phyloP scores from a whole-genome alignment of 1,140 invertebrate genomes.

The Drosophila prosaltans region DNA sequence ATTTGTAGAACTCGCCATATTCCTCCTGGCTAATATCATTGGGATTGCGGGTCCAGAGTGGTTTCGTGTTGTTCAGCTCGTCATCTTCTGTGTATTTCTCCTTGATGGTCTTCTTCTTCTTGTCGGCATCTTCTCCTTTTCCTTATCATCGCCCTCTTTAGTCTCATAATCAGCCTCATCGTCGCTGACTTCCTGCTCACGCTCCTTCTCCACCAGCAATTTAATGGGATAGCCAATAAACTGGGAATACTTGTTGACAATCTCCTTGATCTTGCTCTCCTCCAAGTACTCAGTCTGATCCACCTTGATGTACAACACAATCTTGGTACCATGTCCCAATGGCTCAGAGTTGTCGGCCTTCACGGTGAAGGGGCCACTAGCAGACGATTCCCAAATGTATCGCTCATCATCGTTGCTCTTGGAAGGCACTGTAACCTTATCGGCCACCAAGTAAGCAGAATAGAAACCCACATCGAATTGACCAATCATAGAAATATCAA shows the following conservation, averaged over 20 bases:
- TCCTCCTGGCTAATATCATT: too few relatives aligned
- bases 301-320: constrained; percentile 95
- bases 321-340: constrained; percentile 94
- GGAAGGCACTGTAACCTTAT: constrained; percentile 95
- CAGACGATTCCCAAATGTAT: constrained; percentile 96
- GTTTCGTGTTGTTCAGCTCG: too few relatives aligned
- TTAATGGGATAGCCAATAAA: too few relatives aligned
- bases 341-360: constrained; percentile 88
- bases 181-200: too few relatives aligned
- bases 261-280: constrained; percentile 96
- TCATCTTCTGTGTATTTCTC: too few relatives aligned
- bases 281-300: constrained; percentile 96
- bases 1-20: too few relatives aligned
- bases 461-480: constrained; percentile 99
- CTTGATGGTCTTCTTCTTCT: too few relatives aligned
- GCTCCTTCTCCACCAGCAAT: too few relatives aligned
- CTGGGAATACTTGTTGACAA: constrained; percentile 77
- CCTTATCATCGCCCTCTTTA: too few relatives aligned
- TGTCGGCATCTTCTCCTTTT: too few relatives aligned
- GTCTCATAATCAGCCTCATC: too few relatives aligned
- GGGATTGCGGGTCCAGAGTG: too few relatives aligned
- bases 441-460: constrained; percentile 98
- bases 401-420: constrained; percentile 98
- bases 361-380: constrained; percentile 96
- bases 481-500: constrained; percentile 98